Conservation (phyloP, 2,113 vertebrate species). For the Dromiciops gliroides region DNA sequence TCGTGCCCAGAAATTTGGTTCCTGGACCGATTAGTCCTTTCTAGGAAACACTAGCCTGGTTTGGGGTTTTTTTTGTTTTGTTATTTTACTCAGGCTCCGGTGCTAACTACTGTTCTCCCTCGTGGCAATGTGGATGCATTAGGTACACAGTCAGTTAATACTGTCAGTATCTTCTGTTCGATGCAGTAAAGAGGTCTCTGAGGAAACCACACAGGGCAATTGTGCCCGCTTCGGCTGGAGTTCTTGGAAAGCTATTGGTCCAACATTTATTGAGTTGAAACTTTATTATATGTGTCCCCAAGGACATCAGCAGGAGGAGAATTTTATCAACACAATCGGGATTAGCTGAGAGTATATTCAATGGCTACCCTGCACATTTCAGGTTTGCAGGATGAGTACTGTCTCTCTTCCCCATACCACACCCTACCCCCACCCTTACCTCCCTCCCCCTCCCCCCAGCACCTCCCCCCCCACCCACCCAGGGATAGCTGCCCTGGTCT, state of each 20-base stretch:
- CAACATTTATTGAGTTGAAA: slow-evolving; percentile 56
- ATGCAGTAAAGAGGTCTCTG: slow-evolving; percentile 46
- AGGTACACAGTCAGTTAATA: slow-evolving; percentile 41
- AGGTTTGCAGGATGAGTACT: slow-evolving; percentile 35
- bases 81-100: slow-evolving; percentile 7
- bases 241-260: slow-evolving; percentile 54
- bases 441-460: not conserved
- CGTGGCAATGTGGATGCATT: not conserved
- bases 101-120: slow-evolving; percentile 33
- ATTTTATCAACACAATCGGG: slow-evolving; percentile 60
- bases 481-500: slow-evolving; percentile 6
- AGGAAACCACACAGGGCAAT: slow-evolving; percentile 57
- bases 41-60: slow-evolving; percentile 32
- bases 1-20: slow-evolving; percentile 24
- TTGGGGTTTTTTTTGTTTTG: too few relatives aligned
- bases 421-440: not conserved
- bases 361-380: slow-evolving; percentile 36
- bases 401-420: not conserved
- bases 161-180: slow-evolving; percentile 27
- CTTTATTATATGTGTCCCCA: slow-evolving; percentile 54
- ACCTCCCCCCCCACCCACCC: not conserved
- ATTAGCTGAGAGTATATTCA: slow-evolving; percentile 52
- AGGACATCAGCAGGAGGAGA: slow-evolving; percentile 40
- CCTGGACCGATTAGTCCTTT: slow-evolving; percentile 21
- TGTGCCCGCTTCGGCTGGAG: slow-evolving; percentile 55